Percentiles rank a stretch among this genome's conserved stretches.
phyloP scores from a whole-genome alignment of 2,888 invertebrate species.

The Epinotia bilunana region DNA sequence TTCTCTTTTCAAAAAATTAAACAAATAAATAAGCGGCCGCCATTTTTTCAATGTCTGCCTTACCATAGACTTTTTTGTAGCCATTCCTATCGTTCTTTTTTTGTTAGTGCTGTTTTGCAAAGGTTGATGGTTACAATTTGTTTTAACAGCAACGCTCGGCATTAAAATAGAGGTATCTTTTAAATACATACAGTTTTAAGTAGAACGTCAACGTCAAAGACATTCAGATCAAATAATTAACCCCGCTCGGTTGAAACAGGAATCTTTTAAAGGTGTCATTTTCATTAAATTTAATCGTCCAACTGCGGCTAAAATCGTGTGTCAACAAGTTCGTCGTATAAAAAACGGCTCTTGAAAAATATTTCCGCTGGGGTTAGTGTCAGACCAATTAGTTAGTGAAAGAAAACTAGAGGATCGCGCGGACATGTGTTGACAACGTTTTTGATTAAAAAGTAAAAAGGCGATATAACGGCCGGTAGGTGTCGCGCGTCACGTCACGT shows the following conservation, averaged over 20 bases:
- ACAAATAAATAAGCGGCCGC: slow-evolving; percentile 78
- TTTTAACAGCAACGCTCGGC: slow-evolving; percentile 2
- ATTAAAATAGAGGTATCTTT: slow-evolving; percentile 16
- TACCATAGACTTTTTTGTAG: slow-evolving; percentile 1
- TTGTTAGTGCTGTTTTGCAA: slow-evolving; percentile 1
- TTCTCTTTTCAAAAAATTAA: slow-evolving; percentile 83
- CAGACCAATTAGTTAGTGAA: slow-evolving; percentile 82
- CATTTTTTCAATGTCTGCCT: slow-evolving; percentile 60
- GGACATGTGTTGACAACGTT: slow-evolving; percentile 71
- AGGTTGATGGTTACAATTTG: slow-evolving; percentile 1
- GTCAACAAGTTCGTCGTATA: slow-evolving; percentile 64
- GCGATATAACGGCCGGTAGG: slow-evolving; percentile 49
- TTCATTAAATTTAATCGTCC: slow-evolving; percentile 60
- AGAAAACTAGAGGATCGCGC: slow-evolving; percentile 70
- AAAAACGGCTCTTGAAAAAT: slow-evolving; percentile 65
- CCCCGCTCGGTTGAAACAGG: slow-evolving; percentile 43
- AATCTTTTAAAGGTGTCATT: slow-evolving; percentile 62
- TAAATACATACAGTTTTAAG: slow-evolving; percentile 28
- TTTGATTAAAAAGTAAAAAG: slow-evolving; percentile 60
- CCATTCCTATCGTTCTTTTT: neutral
- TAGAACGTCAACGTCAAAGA: slow-evolving; percentile 39
- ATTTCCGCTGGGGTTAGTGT: slow-evolving; percentile 67
- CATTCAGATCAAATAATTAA: slow-evolving; percentile 47
- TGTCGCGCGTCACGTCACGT: slow-evolving; percentile 31
- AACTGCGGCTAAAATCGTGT: slow-evolving; percentile 56